Percentiles rank a stretch among this genome's conserved stretches.
phyloP scores from a whole-genome alignment of 1,140 invertebrate genomes.

The Antheraea mylitta region DNA sequence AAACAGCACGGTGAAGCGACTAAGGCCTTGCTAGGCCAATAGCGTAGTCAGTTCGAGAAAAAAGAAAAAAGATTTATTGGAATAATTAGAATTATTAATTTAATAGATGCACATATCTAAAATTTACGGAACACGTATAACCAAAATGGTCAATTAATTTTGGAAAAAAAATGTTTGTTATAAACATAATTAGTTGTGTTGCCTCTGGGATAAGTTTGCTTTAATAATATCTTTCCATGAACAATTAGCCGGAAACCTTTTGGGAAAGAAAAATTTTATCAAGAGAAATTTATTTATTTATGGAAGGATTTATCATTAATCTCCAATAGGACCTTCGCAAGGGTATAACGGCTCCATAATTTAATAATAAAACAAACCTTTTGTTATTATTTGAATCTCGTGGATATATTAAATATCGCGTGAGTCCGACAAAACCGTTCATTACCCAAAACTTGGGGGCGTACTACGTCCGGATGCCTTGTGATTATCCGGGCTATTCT shows the following conservation, averaged over 20 bases:
- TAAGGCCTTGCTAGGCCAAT: no score
- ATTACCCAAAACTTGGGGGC: slow-evolving; percentile 74
- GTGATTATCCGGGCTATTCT: slow-evolving; percentile 67
- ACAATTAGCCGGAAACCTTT: slow-evolving; percentile 69
- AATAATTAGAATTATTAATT: slow-evolving; percentile 7
- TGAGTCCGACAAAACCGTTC: slow-evolving; percentile 60
- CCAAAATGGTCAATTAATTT: slow-evolving; percentile 40
- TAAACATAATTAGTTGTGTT: background rate
- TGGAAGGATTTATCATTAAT: slow-evolving; percentile 55
- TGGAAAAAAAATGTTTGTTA: slow-evolving; percentile 41
- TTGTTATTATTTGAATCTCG: slow-evolving; percentile 70
- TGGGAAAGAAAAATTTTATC: slow-evolving; percentile 66
- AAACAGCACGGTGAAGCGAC: no score
- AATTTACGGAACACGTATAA: slow-evolving; percentile 30
- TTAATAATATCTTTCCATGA: slow-evolving; percentile 63
- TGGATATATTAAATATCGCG: slow-evolving; percentile 74
- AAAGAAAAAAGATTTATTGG: slow-evolving; percentile 4
- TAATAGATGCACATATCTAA: slow-evolving; percentile 13
- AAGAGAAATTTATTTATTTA: slow-evolving; percentile 72
- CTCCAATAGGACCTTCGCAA: background rate
- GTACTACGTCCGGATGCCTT: slow-evolving; percentile 67
- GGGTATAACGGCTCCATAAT: background rate
- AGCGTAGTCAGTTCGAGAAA: no score
- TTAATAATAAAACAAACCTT: slow-evolving; percentile 23
- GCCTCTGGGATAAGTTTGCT: slow-evolving; percentile 39